Evolutionary conservation across 2,888 invertebrate species (phyloP).

Genomic region (Lottia gigantea): DNA sequence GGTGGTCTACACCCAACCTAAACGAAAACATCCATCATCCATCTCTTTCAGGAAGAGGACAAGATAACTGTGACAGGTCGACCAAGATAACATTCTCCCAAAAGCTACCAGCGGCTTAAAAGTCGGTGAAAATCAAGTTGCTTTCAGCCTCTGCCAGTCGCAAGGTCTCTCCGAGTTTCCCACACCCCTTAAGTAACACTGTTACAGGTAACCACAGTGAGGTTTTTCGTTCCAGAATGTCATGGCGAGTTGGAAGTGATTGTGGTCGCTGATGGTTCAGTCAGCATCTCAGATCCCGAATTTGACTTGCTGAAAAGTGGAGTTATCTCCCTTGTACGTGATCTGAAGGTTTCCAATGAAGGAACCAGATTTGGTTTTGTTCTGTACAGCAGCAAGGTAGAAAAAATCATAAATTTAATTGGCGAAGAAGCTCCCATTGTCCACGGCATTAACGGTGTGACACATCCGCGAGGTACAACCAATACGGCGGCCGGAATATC

Average conservation of each 20-base stretch:
- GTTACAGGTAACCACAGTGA: too few relatives aligned
- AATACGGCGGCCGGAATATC: not conserved
- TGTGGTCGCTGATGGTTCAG: constrained; percentile 1
- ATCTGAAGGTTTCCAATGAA: not conserved
- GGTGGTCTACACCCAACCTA: too few relatives aligned
- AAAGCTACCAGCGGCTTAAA: too few relatives aligned
- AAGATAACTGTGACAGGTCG: too few relatives aligned
- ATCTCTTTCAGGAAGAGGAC: too few relatives aligned
- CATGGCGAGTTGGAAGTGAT: not conserved
- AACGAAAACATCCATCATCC: too few relatives aligned
- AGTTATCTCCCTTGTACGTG: not conserved
- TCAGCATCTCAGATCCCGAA: not conserved
- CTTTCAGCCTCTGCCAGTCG: too few relatives aligned
- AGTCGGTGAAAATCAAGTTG: too few relatives aligned
- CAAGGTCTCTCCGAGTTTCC: too few relatives aligned
- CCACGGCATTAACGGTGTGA: not conserved
- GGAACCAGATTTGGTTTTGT: not conserved
- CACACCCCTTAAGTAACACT: too few relatives aligned
- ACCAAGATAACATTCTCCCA: too few relatives aligned
- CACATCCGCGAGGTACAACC: not conserved
- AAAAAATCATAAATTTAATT: not conserved
- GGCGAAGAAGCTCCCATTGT: not conserved
- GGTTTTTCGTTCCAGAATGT: too few relatives aligned
- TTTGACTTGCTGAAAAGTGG: not conserved
- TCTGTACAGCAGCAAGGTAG: not conserved